Percentiles rank a stretch among this genome's conserved stretches.
phyloP scores from a whole-genome alignment of 2,797 vertebrate genomes.

The Gallinago nigripennis region DNA sequence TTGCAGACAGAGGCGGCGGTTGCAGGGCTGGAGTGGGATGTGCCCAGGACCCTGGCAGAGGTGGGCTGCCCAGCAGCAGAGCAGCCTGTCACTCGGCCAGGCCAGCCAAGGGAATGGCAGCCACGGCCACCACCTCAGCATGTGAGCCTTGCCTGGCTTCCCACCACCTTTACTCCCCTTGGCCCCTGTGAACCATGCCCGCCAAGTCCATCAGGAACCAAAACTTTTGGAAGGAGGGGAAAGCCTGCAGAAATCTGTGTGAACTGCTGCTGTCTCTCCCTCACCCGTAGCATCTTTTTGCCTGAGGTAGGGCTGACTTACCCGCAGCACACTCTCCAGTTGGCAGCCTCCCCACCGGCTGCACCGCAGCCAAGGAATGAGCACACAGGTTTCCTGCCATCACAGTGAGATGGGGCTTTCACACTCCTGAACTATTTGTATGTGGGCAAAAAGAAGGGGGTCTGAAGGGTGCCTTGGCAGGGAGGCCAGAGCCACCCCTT shows the following conservation, averaged over 20 bases:
- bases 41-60: background rate
- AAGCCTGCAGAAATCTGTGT: background rate
- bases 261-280: background rate
- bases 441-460: background rate
- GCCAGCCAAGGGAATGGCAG: background rate
- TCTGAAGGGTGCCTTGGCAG: background rate
- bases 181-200: background rate
- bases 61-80: background rate
- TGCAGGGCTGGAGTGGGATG: rapidly evolving
- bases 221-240: background rate
- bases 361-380: background rate
- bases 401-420: background rate
- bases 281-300: background rate
- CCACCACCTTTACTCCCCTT: background rate
- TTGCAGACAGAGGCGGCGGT: background rate
- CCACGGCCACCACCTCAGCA: background rate
- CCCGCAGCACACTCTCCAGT: rapidly evolving
- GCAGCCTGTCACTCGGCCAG: background rate
- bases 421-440: background rate
- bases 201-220: background rate
- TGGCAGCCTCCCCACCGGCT: background rate
- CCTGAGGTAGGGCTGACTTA: background rate
- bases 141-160: background rate
- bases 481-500: background rate
- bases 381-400: background rate